Base-by-base conservation (phyloP, 2,888 invertebrate species). In the Bellardia pandia region DNA sequence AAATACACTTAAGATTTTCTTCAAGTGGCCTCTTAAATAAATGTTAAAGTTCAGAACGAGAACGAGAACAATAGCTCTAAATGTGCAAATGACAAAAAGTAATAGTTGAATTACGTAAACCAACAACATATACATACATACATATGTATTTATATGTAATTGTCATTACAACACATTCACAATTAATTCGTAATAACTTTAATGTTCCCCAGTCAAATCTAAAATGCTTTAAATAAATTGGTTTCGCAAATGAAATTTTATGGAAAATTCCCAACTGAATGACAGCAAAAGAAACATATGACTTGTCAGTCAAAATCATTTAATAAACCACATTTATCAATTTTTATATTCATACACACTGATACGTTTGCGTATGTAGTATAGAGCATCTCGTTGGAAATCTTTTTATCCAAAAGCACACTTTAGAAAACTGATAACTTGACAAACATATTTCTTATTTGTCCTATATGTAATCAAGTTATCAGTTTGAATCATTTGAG, bases 1-100 rank as follows among this genome's bases (percentile, higher is more conserved):
- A 85, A 85, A 85, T 75, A 80, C 75, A 75, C 69, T 80, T 64
- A 71, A 77, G 85, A 68, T 51, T 51, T 79, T 74, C 37, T 80
- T 42, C 56, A 66, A 80, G 72, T 74, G 45, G 53, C 64, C 72
- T 64, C 45, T 74, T 53, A 71, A 40, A 53, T 42, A 45, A 72
- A 80, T 42, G 56, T 45, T 74, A 74, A 80, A 80, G 72, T 72
- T 72, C 37, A 79, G 6, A 48, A 60, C 40, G 14, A 79, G 6
- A 48, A 60, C 30, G 14, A 79, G 6, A 48, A 60, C 51, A 69
- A 40, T 48, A 56, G 51, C 33, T n/a, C 13, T 30, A 51, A 64
- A 64, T 23, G 23, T 23, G 23, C 23, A 23, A 58, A 60, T 37
- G 37, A 23, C 8, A 69, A 78, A 48, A 60, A 58, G 60, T 60